Evolutionary conservation across 2,113 vertebrate species (phyloP).

Genomic region (Mus musculus): GRCm39 chr17:46691501-46692000

Average conservation of each 20-base stretch:
- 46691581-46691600: background rate
- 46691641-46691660: background rate
- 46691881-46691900: background rate
- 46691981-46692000: background rate
- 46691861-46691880: background rate
- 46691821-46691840: slow-evolving; percentile 21
- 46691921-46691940: background rate
- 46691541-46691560: background rate
- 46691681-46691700: background rate
- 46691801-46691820: background rate
- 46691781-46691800: background rate
- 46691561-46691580: background rate
- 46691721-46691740: background rate
- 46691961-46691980: background rate
- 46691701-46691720: slow-evolving; percentile 26
- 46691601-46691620: background rate
- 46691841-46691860: background rate
- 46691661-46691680: background rate
- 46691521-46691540: background rate
- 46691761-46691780: background rate
- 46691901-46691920: background rate
- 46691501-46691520: background rate
- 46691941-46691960: background rate
- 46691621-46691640: background rate
- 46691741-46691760: background rate